phyloP scores from a whole-genome alignment of 2,113 vertebrate species.

The Crotalus viridis region DNA sequence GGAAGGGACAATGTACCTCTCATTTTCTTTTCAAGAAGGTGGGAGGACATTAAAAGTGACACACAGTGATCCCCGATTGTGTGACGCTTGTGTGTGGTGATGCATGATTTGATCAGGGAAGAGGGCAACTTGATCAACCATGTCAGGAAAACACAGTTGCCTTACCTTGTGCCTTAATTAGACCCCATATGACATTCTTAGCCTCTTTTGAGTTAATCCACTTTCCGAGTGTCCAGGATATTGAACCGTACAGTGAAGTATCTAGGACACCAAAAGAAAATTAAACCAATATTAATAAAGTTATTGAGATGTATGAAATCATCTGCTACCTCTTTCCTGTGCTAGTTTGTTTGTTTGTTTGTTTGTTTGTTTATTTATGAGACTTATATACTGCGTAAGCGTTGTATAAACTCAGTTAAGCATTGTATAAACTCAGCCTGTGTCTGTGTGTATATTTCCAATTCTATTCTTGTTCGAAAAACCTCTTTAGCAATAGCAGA shows the following conservation, averaged over 20 bases:
- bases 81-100: not conserved
- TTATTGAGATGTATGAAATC: not conserved
- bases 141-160: not conserved
- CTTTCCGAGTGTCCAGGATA: not conserved
- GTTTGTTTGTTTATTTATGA: no score
- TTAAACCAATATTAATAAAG: not conserved
- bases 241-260: not conserved
- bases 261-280: not conserved
- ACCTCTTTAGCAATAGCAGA: not conserved
- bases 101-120: not conserved
- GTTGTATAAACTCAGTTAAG: not conserved
- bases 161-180: not conserved
- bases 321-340: not conserved
- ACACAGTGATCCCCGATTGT: not conserved
- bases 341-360: not conserved
- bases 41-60: not conserved
- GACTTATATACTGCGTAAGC: no score
- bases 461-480: not conserved
- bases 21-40: not conserved
- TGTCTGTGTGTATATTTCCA: not conserved
- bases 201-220: not conserved
- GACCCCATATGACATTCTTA: not conserved
- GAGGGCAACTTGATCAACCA: not conserved
- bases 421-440: not conserved
- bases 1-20: not conserved